These are phyloP conservation scores for Drosophila limbata DNA, from an alignment of 2,888 invertebrate genomes.

Conservation along the genomic window DNA sequence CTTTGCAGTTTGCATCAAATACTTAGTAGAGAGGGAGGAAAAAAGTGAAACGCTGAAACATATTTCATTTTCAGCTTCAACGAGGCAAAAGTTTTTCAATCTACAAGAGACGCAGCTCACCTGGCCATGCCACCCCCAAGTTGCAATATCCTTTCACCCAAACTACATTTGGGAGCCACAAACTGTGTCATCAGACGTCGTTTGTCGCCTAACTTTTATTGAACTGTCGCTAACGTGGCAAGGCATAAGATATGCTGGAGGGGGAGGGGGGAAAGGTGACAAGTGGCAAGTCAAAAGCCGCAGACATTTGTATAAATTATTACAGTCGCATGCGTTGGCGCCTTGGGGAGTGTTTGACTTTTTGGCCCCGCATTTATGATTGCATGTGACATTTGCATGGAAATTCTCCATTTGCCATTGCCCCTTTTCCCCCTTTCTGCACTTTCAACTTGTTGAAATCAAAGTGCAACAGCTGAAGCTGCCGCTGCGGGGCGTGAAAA, in stretches of 20 bases:
- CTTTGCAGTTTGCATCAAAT: conserved; percentile 39
- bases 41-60: conserved; percentile 55
- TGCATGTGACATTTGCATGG: conserved; percentile 75
- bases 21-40: not conserved
- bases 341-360: conserved; percentile 50
- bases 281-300: conserved; percentile 75
- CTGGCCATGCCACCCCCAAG: conserved; percentile 19
- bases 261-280: conserved; percentile 56
- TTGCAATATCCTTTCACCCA: conserved; percentile 24
- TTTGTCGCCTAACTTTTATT: conserved; percentile 76
- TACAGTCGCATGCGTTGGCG: conserved; percentile 57
- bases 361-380: conserved; percentile 70
- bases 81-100: conserved; percentile 77
- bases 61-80: conserved; percentile 78
- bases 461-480: conserved; percentile 49
- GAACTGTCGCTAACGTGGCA: conserved; percentile 78
- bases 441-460: conserved; percentile 42
- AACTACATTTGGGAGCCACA: conserved; percentile 25
- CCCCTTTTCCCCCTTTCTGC: not conserved
- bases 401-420: not conserved
- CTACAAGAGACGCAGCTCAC: conserved; percentile 53
- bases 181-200: conserved; percentile 73
- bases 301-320: conserved; percentile 80
- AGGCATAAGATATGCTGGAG: not conserved
- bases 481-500: conserved; percentile 52